These are phyloP conservation scores for Epirrhoe alternata DNA, from an alignment of 2,888 invertebrate species.

Conservation along the genomic window DNA sequence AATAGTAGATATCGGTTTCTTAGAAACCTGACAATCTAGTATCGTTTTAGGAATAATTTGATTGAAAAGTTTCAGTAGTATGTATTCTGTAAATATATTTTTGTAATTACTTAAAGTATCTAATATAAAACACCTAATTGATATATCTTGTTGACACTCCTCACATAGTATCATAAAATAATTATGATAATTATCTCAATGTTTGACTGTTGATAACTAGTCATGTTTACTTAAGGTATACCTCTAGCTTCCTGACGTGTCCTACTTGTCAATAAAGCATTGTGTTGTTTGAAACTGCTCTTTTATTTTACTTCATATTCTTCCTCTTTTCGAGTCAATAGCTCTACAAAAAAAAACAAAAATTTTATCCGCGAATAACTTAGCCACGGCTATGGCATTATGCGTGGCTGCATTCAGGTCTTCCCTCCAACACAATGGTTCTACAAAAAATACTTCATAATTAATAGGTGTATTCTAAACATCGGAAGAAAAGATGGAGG, in stretches of 20 bases:
- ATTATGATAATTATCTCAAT: conserved; percentile 10
- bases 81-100: background rate
- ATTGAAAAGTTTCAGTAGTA: background rate
- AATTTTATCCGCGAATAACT: too few species aligned
- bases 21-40: too few species aligned
- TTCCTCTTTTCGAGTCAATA: too few species aligned
- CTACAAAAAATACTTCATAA: too few species aligned
- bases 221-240: conserved; percentile 30
- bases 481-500: too few species aligned
- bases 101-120: background rate
- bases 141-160: conserved; percentile 15
- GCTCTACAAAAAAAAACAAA: too few species aligned
- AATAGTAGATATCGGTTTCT: too few species aligned
- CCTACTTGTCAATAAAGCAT: conserved; percentile 19
- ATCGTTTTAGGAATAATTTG: too few species aligned
- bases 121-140: conserved; percentile 22
- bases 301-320: conserved; percentile 2
- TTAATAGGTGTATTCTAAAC: too few species aligned
- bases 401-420: too few species aligned
- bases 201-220: conserved; percentile 30
- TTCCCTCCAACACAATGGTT: too few species aligned
- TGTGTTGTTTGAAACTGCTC: conserved; percentile 14
- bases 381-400: too few species aligned
- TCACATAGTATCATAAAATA: background rate
- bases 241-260: conserved; percentile 10